Evolutionary conservation across 2,888 invertebrate species (phyloP), one percentile per base, ranked within the genome.

Genomic region (Xestia rhomboidea): DNA sequence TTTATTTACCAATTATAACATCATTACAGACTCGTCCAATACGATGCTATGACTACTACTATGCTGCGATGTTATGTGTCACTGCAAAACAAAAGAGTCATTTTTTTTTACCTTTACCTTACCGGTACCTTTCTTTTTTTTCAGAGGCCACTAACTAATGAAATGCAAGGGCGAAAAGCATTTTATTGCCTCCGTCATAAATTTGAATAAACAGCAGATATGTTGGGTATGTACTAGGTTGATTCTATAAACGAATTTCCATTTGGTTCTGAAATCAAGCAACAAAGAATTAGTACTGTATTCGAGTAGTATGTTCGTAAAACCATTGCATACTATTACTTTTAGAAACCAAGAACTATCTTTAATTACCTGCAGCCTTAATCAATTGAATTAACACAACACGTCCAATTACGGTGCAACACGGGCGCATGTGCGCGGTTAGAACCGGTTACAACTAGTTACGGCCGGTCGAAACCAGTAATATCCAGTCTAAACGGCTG

Each of bases 401-500:
- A 83, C 69, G 49, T 80, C 74, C 88, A 87, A 87, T 87, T 84
- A 88, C 75, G 64, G 46, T 70, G 77, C 74, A 79, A 83, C 87
- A 84, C 60, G 84, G 77, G 62, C 84, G 69, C 87, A 88, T 84
- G 78, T 86, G 88, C 81, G n/a, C 60, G 73, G 78, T 70, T 62
- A 13, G 73, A 77, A 75, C 73, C 46, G 74, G 85, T 73, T 87
- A 77, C 81, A 81, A 71, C 81, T 64, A 68, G 87, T 85, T 74
- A 84, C 83, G 85, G 78, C 86, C 84, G 85, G 87, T 84, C 81
- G 85, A 89, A 87, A 87, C 89, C 87, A 81, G 87, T 82, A 88
- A 88, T 86, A 88, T 86, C 83, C 86, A 83, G 86, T 84, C 84
- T 86, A 84, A 88, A 89, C 86, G 83, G 54, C 82, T 85, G 79